phyloP scores from a whole-genome alignment of 2,797 vertebrate genomes.

The Pangasius larnaudii region DNA sequence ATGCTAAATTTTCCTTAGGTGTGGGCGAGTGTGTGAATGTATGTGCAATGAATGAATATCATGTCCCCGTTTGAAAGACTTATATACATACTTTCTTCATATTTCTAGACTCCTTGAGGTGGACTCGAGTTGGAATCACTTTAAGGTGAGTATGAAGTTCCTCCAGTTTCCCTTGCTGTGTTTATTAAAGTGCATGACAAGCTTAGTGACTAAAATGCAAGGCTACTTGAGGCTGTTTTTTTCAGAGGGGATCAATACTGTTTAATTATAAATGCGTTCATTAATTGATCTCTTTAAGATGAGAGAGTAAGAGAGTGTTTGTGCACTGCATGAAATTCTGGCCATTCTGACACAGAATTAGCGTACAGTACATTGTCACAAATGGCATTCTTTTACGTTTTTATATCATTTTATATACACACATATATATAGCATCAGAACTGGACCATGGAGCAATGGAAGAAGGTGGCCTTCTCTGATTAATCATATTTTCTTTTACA shows the following conservation, averaged over 20 bases:
- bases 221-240: constrained; percentile 47
- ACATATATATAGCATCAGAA: no score
- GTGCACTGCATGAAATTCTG: constrained; percentile 11
- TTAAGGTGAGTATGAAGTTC: background rate
- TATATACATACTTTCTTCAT: background rate
- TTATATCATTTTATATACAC: no score
- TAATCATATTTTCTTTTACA: no score
- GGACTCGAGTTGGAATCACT: background rate
- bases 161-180: constrained; percentile 5
- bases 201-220: constrained; percentile 38
- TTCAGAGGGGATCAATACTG: constrained; percentile 60
- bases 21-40: background rate
- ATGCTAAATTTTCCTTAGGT: background rate
- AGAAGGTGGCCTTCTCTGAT: no score
- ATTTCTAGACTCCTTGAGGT: background rate
- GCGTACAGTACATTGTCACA: background rate
- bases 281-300: constrained; percentile 70
- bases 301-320: constrained; percentile 68
- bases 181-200: constrained; percentile 28
- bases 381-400: no score
- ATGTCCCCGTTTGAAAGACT: background rate
- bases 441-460: no score
- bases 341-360: background rate
- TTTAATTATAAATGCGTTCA: constrained; percentile 73
- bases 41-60: background rate